These are phyloP conservation scores for Nymphalis io DNA, from an alignment of 1,140 invertebrate genomes.

Conservation along the genomic window DNA sequence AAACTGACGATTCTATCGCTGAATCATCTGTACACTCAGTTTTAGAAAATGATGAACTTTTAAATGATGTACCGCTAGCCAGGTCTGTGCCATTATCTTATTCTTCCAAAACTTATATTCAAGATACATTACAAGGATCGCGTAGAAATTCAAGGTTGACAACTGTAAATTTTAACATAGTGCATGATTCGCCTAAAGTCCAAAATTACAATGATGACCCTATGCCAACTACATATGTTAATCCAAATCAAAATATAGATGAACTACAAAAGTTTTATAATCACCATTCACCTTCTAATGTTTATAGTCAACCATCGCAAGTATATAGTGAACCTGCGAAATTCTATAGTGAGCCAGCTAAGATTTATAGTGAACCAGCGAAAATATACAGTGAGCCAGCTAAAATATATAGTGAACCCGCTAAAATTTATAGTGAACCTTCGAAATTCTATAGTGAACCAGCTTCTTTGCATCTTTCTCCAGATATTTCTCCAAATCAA, in stretches of 20 bases:
- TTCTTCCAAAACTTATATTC: conserved; percentile 57
- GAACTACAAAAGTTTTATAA: conserved; percentile 83
- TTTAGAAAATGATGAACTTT: conserved; percentile 47
- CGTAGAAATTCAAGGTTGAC: conserved; percentile 57
- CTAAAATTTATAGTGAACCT: conserved; percentile 85
- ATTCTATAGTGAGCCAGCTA: conserved; percentile 83
- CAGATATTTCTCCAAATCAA: conserved; percentile 66
- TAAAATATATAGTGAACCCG: conserved; percentile 83
- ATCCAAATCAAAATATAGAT: conserved; percentile 74
- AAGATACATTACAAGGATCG: conserved; percentile 49
- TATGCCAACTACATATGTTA: conserved; percentile 32
- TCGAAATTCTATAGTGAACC: conserved; percentile 84
- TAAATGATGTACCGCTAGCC: conserved; percentile 56
- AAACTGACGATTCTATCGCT: conserved; percentile 53
- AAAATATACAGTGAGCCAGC: conserved; percentile 85
- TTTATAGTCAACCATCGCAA: conserved; percentile 84
- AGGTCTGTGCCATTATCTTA: conserved; percentile 58
- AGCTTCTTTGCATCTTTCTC: conserved; percentile 77
- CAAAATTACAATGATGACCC: conserved; percentile 80
- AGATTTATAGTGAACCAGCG: conserved; percentile 84
- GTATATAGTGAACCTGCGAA: conserved; percentile 84
- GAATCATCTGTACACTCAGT: conserved; percentile 55
- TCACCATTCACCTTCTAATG: conserved; percentile 79
- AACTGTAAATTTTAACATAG: conserved; percentile 72
- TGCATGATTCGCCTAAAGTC: conserved; percentile 68